Evolutionary conservation across 2,113 vertebrate genomes (phyloP), one percentile per base, ranked within the genome.

Genomic region (Rutilus rutilus): DNA sequence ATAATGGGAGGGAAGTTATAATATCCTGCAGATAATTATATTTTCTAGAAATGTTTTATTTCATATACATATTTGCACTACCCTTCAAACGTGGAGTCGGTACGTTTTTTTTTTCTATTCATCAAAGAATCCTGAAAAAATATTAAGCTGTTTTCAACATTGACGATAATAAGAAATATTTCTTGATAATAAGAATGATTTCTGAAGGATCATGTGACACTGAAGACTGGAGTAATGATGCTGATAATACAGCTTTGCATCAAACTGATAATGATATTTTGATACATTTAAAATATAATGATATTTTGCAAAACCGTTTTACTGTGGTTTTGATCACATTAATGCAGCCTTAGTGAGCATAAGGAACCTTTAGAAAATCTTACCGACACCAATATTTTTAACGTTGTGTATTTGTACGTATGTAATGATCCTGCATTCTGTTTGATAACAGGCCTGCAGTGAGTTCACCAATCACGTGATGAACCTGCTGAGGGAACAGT

Each of bases 381-480:
- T 54, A 19, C 15, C 17, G 5, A 54, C 5, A 2, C 52, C 52
- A 19, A 54, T 0, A 17, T 6, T 54, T 54, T 19, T 1, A 54
- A 21, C 0, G 52, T 21, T 21, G 4, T 39, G 23, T 65, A 14
- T 71, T 71, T 59, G 60, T 36, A 36, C 15, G 17, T 21, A 15
- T 36, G 8, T 42, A 30, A 42, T 45, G 15, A 52, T 45, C 7
- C 17, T 80, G 3, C 2, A 15, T 39, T 39, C 3, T 64, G 25
- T 74, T 36, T 77, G 62, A 11, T 85, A 54, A 30, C 93, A 98
- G 97, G 96, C 97, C n/a, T 97, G 97, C 94, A 94, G 93, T 17
- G 97, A 98, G 92, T 97, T 98, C 93, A 97, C 96, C 88, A 96
- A 94, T 69, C 96, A 96, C 74, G 96, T 97, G 82, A 96, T 97